Conservation (phyloP, 1,140 invertebrate species). For the Sycophaga agraensis region DNA sequence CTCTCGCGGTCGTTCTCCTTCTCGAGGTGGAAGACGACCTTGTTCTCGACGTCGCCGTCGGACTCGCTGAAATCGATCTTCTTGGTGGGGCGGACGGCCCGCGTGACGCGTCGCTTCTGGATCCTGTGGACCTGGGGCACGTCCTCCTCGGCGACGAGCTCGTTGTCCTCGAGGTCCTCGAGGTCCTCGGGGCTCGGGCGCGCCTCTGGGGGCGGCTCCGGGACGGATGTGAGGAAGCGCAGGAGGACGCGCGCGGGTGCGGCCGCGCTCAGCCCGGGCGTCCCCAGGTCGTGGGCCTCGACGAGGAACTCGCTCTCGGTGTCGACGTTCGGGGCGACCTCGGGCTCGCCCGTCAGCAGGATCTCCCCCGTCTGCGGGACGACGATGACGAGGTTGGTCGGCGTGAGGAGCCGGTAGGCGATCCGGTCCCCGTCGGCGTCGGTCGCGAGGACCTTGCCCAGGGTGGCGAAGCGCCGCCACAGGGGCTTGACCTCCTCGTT, state of each 20-base stretch:
- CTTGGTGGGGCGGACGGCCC: constrained; percentile 87
- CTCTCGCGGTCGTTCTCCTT: constrained; percentile 90
- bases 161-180: constrained; percentile 54
- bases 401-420: constrained; percentile 76
- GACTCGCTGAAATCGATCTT: constrained; percentile 89
- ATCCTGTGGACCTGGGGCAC: constrained; percentile 62
- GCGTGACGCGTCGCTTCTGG: constrained; percentile 78
- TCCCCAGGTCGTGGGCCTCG: constrained; percentile 78
- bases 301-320: constrained; percentile 71
- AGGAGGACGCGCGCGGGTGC: constrained; percentile 74
- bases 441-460: constrained; percentile 78
- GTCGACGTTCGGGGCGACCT: constrained; percentile 57
- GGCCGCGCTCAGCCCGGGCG: constrained; percentile 68
- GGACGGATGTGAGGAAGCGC: constrained; percentile 68
- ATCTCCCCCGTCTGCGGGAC: constrained; percentile 90
- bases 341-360: constrained; percentile 74
- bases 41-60: constrained; percentile 84
- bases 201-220: constrained; percentile 48
- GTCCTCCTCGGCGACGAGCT: constrained; percentile 34
- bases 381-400: constrained; percentile 78
- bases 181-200: constrained; percentile 53
- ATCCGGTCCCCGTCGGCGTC: constrained; percentile 87
- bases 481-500: constrained; percentile 43
- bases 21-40: constrained; percentile 85
- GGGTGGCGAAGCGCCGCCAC: constrained; percentile 75